phyloP scores from a whole-genome alignment of 2,797 vertebrate species.

The Euthynnus affinis region DNA sequence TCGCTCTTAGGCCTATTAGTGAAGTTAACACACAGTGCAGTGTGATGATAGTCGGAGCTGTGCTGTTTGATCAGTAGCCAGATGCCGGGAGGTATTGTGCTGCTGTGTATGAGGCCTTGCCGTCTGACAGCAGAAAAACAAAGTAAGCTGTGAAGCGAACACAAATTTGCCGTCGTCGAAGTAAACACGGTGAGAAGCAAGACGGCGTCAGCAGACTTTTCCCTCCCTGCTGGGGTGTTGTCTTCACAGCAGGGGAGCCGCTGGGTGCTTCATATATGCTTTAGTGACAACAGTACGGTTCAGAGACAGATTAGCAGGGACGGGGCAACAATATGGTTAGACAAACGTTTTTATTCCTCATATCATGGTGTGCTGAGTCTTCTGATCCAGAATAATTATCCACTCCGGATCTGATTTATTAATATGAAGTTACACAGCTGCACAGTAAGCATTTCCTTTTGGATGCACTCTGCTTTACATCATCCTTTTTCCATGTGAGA shows the following conservation, averaged over 20 bases:
- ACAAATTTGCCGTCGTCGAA: conserved; percentile 43
- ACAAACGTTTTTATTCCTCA: conserved; percentile 5
- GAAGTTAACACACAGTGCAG: conserved; percentile 33
- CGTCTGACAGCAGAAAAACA: conserved; percentile 56
- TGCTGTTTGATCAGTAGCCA: conserved; percentile 67
- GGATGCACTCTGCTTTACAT: conserved; percentile 4
- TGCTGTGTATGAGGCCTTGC: conserved; percentile 54
- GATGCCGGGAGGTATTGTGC: conserved; percentile 62
- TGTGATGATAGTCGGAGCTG: conserved; percentile 31
- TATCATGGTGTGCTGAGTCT: not conserved
- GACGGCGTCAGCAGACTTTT: conserved; percentile 36
- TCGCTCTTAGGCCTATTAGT: conserved; percentile 48
- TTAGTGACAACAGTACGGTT: conserved; percentile 25
- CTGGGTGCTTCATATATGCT: conserved; percentile 40
- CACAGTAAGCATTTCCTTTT: not conserved
- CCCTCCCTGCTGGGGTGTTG: conserved; percentile 21
- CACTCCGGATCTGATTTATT: not conserved
- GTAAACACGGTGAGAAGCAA: conserved; percentile 32
- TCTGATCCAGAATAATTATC: not conserved
- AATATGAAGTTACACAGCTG: conserved; percentile 5
- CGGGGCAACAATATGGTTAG: not conserved
- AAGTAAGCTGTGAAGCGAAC: conserved; percentile 62
- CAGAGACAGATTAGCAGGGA: conserved; percentile 28
- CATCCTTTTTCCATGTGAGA: not conserved
- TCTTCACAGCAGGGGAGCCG: conserved; percentile 28